A percentile compares a stretch with the other conserved stretches of the same genome.
Conservation (phyloP, 1,140 invertebrate genomes). For the Ruditapes philippinarum region DNA sequence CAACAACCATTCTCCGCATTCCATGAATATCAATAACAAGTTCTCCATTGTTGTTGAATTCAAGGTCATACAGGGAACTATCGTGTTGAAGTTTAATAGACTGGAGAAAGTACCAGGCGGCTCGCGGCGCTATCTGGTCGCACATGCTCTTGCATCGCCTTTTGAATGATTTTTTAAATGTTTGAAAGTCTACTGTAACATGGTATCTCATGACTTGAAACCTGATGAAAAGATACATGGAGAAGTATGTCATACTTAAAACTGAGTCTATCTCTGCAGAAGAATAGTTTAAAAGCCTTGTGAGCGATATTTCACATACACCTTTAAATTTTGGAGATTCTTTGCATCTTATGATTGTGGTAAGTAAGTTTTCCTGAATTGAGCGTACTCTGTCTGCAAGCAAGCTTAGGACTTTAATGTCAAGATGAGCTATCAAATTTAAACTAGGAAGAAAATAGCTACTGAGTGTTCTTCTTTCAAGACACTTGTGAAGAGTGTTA, state of each 20-base stretch:
- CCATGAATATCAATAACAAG: background rate
- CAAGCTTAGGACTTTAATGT: background rate
- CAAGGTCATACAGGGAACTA: background rate
- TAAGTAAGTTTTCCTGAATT: too few relatives aligned
- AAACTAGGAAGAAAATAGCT: constrained; percentile 22
- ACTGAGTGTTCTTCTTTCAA: background rate
- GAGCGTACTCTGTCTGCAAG: too few relatives aligned
- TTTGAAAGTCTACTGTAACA: background rate
- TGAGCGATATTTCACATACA: too few relatives aligned
- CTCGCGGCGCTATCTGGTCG: background rate
- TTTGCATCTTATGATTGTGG: too few relatives aligned
- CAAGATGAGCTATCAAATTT: constrained; percentile 8
- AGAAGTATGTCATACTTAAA: constrained; percentile 40
- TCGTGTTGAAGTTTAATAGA: constrained; percentile 26
- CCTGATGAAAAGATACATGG: constrained; percentile 32
- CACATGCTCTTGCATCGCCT: background rate
- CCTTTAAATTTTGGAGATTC: too few relatives aligned
- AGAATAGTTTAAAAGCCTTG: too few relatives aligned
- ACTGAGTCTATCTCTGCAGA: background rate
- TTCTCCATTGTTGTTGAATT: background rate
- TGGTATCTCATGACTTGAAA: constrained; percentile 29
- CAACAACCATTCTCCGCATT: constrained; percentile 2
- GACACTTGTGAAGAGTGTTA: background rate
- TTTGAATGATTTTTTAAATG: background rate
- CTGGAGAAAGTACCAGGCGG: constrained; percentile 26